A percentile compares a stretch with the other conserved stretches of the same genome.
These are phyloP conservation scores for Capricornis sumatraensis DNA, from an alignment of 2,113 vertebrate species.

Conservation along the genomic window DNA sequence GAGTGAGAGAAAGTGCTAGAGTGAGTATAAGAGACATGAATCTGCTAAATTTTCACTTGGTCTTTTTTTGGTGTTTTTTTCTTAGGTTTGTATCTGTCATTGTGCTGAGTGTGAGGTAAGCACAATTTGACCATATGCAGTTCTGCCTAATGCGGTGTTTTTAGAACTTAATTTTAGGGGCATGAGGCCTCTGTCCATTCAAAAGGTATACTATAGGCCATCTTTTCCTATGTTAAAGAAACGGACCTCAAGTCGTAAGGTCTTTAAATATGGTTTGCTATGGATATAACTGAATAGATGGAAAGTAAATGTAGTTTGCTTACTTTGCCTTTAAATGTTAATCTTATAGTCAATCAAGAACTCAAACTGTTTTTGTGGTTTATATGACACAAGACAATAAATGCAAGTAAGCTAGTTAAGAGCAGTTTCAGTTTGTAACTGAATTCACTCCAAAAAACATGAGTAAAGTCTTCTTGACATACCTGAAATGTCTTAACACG, in stretches of 20 bases:
- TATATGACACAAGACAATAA: not conserved
- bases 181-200: not conserved
- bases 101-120: not conserved
- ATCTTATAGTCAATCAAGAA: not conserved
- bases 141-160: not conserved
- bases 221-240: not conserved
- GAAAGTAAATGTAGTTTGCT: not conserved
- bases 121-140: not conserved
- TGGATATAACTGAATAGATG: not conserved
- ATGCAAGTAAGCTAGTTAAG: not conserved
- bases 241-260: not conserved
- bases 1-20: not conserved
- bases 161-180: not conserved
- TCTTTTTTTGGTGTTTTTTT: not conserved
- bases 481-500: conserved; percentile 98
- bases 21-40: not conserved
- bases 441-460: conserved; percentile 18
- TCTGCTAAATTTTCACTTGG: not conserved
- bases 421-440: not conserved
- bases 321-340: conserved; percentile 23
- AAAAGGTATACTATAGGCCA: not conserved
- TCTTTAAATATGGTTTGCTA: not conserved
- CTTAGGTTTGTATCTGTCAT: not conserved
- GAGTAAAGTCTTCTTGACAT: conserved; percentile 51
- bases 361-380: not conserved